A percentile compares a stretch with the other conserved stretches of the same genome.
Conservation (phyloP, 2,113 vertebrate species). For the Hippocampus abdominalis region DNA sequence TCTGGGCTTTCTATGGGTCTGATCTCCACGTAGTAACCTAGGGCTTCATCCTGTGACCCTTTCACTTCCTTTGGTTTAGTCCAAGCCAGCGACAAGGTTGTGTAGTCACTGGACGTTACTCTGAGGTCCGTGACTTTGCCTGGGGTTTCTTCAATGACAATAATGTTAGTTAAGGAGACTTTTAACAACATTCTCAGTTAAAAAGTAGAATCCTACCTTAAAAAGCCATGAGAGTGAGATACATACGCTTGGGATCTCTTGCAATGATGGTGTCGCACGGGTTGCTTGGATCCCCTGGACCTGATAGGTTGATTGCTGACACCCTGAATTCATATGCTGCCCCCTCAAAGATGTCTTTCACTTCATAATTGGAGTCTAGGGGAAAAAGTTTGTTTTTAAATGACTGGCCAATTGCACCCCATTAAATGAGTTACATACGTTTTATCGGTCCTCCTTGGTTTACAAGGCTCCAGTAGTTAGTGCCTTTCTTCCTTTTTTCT, state of each 20-base stretch:
- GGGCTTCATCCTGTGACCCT: conserved; percentile 66
- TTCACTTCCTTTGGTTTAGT: conserved; percentile 68
- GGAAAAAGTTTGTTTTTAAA: neutral
- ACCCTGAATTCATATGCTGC: conserved; percentile 85
- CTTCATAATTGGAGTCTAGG: conserved; percentile 75
- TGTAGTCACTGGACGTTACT: conserved; percentile 75
- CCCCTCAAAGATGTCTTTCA: conserved; percentile 76
- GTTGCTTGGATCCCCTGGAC: conserved; percentile 77
- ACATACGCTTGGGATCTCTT: conserved; percentile 79
- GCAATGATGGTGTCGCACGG: conserved; percentile 74
- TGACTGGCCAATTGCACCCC: neutral
- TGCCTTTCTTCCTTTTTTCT: conserved; percentile 86
- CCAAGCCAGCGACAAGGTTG: conserved; percentile 81
- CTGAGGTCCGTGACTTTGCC: conserved; percentile 80
- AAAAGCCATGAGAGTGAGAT: neutral
- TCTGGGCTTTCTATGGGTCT: conserved; percentile 63
- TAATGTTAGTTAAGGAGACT: neutral
- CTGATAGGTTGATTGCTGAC: conserved; percentile 80
- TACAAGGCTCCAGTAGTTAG: conserved; percentile 77
- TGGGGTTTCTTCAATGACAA: conserved; percentile 73
- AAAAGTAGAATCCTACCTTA: neutral
- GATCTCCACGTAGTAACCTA: conserved; percentile 84
- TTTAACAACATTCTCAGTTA: neutral
- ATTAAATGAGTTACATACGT: conserved; percentile 58
- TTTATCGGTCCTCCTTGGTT: conserved; percentile 68